Percentiles rank a stretch among this genome's conserved stretches.
phyloP scores from a whole-genome alignment of 2,113 vertebrate species.

The Noturus placidus region DNA sequence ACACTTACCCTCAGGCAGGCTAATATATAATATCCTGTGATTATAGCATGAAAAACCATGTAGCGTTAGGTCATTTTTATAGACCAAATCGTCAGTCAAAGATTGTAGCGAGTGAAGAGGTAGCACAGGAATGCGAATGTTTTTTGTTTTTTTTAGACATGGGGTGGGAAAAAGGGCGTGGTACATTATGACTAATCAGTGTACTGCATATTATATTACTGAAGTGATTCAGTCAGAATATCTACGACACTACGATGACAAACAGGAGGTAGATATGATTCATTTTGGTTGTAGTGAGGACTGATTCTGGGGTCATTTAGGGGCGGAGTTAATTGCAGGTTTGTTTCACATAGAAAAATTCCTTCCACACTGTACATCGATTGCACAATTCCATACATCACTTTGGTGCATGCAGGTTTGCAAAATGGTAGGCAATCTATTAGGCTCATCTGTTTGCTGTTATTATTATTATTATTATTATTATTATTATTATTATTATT shows the following conservation, averaged over 20 bases:
- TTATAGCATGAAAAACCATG: conserved; percentile 20
- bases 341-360: not conserved
- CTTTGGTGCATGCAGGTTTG: too few species aligned
- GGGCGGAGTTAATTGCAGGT: not conserved
- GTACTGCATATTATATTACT: not conserved
- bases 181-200: not conserved
- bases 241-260: not conserved
- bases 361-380: too few species aligned
- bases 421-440: too few species aligned
- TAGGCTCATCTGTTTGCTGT: too few species aligned
- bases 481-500: too few species aligned
- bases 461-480: too few species aligned
- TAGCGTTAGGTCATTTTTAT: not conserved
- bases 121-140: not conserved
- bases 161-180: not conserved
- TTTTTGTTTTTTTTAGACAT: not conserved
- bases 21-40: conserved; percentile 17
- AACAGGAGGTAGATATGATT: not conserved
- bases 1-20: conserved; percentile 8
- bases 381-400: not conserved
- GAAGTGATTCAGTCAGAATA: not conserved
- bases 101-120: not conserved
- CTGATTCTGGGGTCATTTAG: not conserved
- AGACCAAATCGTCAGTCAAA: not conserved
- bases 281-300: not conserved